A percentile compares a stretch with the other conserved stretches of the same genome.
Conservation (phyloP, 2,113 vertebrate genomes). For the Fukomys damarensis region DNA sequence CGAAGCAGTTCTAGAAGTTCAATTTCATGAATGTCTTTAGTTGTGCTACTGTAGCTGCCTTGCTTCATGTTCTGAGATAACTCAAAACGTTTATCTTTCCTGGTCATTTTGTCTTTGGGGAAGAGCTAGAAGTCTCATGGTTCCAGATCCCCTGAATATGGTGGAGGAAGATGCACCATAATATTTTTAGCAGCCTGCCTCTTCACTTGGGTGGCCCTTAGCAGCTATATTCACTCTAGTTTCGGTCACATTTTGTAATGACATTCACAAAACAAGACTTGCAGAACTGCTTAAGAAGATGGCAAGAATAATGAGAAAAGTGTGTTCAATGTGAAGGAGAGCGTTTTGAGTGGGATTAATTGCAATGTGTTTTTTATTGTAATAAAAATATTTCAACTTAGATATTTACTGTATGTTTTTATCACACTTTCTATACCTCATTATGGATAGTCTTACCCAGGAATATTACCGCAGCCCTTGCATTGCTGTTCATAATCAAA, state of each 20-base stretch:
- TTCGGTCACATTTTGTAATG: not conserved
- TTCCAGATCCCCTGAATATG: not conserved
- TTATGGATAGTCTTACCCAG: not conserved
- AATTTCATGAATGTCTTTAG: not conserved
- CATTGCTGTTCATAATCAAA: not conserved
- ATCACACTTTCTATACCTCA: not conserved
- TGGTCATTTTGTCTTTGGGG: not conserved
- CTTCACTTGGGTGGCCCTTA: not conserved
- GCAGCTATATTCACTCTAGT: not conserved
- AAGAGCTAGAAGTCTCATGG: not conserved
- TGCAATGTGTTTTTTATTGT: not conserved
- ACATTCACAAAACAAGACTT: not conserved
- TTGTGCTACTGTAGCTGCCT: not conserved
- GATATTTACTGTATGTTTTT: not conserved
- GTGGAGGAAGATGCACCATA: not conserved
- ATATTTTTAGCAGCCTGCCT: not conserved
- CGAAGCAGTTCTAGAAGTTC: not conserved
- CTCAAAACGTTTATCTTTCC: not conserved
- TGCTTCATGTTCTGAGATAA: not conserved
- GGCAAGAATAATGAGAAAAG: not conserved
- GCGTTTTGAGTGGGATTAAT: not conserved
- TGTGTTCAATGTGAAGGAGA: not conserved
- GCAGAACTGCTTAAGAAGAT: not conserved
- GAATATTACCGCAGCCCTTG: not conserved
- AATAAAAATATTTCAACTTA: not conserved